phyloP scores from a whole-genome alignment of 1,140 invertebrate species.

The Cotesia glomerata region DNA sequence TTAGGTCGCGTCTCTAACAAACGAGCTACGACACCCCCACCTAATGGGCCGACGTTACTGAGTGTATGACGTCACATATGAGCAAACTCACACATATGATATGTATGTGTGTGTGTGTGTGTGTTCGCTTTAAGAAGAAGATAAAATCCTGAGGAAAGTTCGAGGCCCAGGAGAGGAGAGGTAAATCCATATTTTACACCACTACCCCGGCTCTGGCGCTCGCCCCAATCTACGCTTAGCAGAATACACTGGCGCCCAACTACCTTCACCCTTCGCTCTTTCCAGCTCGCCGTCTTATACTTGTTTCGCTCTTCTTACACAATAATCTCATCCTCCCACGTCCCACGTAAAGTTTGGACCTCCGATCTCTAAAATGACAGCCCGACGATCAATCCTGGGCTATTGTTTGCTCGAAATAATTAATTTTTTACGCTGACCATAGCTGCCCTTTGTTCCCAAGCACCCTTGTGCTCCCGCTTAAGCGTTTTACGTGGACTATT shows the following conservation, averaged over 20 bases:
- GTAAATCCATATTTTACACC: constrained; percentile 64
- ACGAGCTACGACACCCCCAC: constrained; percentile 52
- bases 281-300: constrained; percentile 26
- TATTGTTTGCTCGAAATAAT: too few species aligned
- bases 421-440: neutral
- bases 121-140: constrained; percentile 25
- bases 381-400: too few species aligned
- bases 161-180: constrained; percentile 53
- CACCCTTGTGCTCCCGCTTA: too few species aligned
- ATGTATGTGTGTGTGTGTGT: constrained; percentile 26
- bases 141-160: constrained; percentile 54
- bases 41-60: constrained; percentile 28
- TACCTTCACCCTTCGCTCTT: constrained; percentile 7
- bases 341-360: constrained; percentile 25
- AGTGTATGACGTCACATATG: constrained; percentile 51
- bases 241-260: neutral
- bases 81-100: constrained; percentile 40
- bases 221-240: neutral
- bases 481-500: too few species aligned
- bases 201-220: constrained; percentile 37
- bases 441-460: too few species aligned
- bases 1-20: constrained; percentile 54
- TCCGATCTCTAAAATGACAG: too few species aligned
- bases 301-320: constrained; percentile 51
- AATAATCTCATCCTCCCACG: constrained; percentile 22